These are phyloP conservation scores for Fratercula arctica DNA, from an alignment of 2,797 vertebrate species.

Conservation along the genomic window DNA sequence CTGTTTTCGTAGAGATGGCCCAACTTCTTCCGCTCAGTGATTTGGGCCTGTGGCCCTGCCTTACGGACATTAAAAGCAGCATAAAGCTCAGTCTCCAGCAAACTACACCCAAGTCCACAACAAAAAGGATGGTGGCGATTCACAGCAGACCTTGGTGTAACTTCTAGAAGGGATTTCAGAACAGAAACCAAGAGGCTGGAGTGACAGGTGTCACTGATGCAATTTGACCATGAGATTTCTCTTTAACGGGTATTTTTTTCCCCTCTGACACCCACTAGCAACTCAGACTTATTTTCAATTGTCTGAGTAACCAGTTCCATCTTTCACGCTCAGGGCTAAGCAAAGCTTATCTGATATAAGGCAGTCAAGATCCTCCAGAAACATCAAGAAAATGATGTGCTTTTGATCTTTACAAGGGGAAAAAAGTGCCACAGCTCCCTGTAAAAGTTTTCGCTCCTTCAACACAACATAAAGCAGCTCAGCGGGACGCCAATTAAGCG, in stretches of 20 bases:
- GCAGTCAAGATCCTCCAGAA: neutral
- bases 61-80: neutral
- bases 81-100: neutral
- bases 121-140: neutral
- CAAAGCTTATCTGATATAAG: neutral
- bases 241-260: neutral
- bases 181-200: neutral
- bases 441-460: constrained; percentile 74
- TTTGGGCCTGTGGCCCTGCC: neutral
- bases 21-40: neutral
- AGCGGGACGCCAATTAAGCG: constrained; percentile 60
- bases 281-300: neutral
- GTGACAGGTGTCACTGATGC: neutral
- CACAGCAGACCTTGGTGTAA: neutral
- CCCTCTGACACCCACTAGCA: neutral
- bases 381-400: neutral
- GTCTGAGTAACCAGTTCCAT: neutral
- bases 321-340: neutral
- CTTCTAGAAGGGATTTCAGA: neutral
- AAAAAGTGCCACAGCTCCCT: constrained; percentile 53
- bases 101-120: neutral
- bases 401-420: constrained; percentile 5
- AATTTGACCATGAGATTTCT: neutral
- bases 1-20: neutral
- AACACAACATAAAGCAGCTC: constrained; percentile 30